These are phyloP conservation scores for Nomada ferruginata DNA, from an alignment of 2,888 invertebrate genomes.

Conservation along the genomic window DNA sequence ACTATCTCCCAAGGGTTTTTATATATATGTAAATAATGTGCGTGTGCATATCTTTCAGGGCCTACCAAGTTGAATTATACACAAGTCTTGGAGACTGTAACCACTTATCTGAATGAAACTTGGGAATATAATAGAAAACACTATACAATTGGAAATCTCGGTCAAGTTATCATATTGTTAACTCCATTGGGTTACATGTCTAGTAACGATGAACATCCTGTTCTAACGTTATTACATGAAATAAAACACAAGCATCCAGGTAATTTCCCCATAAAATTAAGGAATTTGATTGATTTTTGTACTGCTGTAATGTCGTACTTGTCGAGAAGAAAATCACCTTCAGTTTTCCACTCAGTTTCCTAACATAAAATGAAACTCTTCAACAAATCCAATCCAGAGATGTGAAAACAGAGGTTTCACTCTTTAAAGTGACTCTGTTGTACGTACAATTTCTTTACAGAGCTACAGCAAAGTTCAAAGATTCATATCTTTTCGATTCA, in stretches of 20 bases:
- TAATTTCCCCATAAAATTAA: constrained; percentile 33
- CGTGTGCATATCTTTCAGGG: constrained; percentile 64
- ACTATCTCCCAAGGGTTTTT: not conserved
- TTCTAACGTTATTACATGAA: constrained; percentile 62
- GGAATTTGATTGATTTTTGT: no score
- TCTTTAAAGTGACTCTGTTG: no score
- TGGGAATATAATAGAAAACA: constrained; percentile 68
- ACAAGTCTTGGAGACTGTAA: constrained; percentile 62
- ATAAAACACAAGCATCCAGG: constrained; percentile 76
- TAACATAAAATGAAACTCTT: no score
- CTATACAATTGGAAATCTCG: constrained; percentile 71
- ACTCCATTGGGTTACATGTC: constrained; percentile 66
- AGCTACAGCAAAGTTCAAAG: not conserved
- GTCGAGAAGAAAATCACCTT: no score
- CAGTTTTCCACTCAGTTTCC: no score
- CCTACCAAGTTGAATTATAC: constrained; percentile 70
- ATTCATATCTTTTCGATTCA: not conserved
- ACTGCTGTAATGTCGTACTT: no score
- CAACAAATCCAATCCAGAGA: no score
- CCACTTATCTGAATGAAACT: constrained; percentile 65
- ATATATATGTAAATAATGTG: not conserved
- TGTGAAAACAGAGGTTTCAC: no score
- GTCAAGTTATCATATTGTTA: constrained; percentile 75
- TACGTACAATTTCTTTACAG: no score
- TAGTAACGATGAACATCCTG: constrained; percentile 56